phyloP scores from a whole-genome alignment of 2,113 vertebrate species.

The Mesoclemmys tuberculata region DNA sequence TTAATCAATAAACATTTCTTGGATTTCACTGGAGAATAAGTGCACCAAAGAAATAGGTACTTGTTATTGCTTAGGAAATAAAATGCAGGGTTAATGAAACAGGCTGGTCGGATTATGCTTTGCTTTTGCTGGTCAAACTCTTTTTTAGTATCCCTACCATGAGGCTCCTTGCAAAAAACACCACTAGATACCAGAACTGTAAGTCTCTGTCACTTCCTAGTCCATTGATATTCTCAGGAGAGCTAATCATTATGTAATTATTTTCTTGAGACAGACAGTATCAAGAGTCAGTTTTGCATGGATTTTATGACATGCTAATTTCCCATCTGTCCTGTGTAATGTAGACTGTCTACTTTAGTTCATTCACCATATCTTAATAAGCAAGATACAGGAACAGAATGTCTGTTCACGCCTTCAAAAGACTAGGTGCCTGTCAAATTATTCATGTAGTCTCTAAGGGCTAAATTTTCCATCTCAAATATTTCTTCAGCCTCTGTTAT shows the following conservation, averaged over 20 bases:
- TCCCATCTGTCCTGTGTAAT: conserved; percentile 79
- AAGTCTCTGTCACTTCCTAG: conserved; percentile 32
- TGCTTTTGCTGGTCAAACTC: background rate
- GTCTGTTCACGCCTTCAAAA: conserved; percentile 62
- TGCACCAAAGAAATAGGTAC: background rate
- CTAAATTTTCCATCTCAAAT: conserved; percentile 23
- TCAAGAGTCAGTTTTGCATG: conserved; percentile 69
- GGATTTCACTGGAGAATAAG: background rate
- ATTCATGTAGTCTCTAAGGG: conserved; percentile 25
- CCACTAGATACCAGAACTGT: background rate
- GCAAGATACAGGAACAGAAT: conserved; percentile 60
- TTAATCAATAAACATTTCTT: background rate
- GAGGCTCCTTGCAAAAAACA: background rate
- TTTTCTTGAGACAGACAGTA: conserved; percentile 76
- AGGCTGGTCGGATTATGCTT: background rate
- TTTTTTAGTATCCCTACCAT: background rate
- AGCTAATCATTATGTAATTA: conserved; percentile 73
- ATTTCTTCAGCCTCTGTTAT: background rate
- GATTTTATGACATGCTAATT: conserved; percentile 84
- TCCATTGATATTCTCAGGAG: conserved; percentile 50
- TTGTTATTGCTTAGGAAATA: background rate
- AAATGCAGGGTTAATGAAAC: background rate
- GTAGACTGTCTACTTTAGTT: conserved; percentile 64
- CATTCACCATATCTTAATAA: conserved; percentile 64
- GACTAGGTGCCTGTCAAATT: conserved; percentile 49